Evolutionary conservation across 2,113 vertebrate species (phyloP), one percentile per base, ranked within the genome.

Genomic region (Pantherophis guttatus): DNA sequence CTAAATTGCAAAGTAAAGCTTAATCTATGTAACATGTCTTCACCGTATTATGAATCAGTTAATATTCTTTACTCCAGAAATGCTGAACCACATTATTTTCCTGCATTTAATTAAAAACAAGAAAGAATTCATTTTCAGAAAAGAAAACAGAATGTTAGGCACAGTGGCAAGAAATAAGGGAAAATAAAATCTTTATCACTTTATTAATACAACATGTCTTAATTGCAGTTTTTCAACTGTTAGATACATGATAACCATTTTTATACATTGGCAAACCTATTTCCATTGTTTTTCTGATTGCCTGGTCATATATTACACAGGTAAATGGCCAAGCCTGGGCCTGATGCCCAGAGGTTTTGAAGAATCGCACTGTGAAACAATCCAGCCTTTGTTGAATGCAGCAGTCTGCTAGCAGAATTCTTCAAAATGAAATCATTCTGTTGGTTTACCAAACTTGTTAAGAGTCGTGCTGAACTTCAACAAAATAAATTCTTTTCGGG

Each of bases 291-390:
- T 97, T 96, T 97, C 94, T 97, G 95, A 97, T 96, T 96, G 97
- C 96, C 75, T 94, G 97, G 96, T 97, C 97, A 97, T 97, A 97
- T 97, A 98, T 96, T 97, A n/a, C 44, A 97, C 97, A 98, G 98
- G 98, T 98, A 98, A 98, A 97, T 97, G 98, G 95, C 96, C 93
- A 95, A 96, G 97, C 97, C 97, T 97, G 97, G 98, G 98, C 97
- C 97, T 95, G 96, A 95, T 97, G 97, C 98, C 98, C 97, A 98
- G 97, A 98, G 97, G 96, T 97, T 96, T 97, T 95, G 96, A 97
- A 97, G 96, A 96, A 98, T 98, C 97, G 96, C 97, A 96, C 94
- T 93, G 95, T 95, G 95, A 97, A 98, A 99, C 98, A 98, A 98
- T 98, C 96, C 93, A 94, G 96, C 95, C 98, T 98, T 98, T 98